Evolutionary conservation across 2,888 invertebrate genomes (phyloP).

Genomic region (Drosophila yooni): DNA sequence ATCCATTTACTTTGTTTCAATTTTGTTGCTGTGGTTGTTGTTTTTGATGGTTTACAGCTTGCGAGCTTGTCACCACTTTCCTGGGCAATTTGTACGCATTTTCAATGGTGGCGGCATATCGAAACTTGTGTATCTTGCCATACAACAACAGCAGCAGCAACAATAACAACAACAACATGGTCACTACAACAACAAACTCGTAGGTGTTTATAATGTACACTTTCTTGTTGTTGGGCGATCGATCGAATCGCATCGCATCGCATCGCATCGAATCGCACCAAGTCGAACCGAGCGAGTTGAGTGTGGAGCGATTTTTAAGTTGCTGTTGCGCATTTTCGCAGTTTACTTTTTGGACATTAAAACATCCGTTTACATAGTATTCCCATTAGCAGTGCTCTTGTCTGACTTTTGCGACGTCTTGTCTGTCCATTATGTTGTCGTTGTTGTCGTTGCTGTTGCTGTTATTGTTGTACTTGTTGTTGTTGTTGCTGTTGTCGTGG

Average conservation of each 20-base stretch:
- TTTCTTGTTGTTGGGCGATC: conserved; percentile 72
- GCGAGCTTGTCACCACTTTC: conserved; percentile 80
- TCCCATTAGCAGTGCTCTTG: conserved; percentile 82
- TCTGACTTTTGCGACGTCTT: conserved; percentile 64
- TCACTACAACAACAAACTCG: conserved; percentile 58
- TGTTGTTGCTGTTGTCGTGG: conserved; percentile 6
- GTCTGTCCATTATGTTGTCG: conserved; percentile 54
- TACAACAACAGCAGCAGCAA: conserved; percentile 21
- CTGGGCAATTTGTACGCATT: conserved; percentile 80
- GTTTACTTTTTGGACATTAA: conserved; percentile 82
- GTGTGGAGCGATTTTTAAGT: conserved; percentile 63
- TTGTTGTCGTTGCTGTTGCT: conserved; percentile 9
- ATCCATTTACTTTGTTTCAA: conserved; percentile 55
- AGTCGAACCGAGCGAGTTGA: conserved; percentile 17
- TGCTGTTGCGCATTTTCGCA: conserved; percentile 71
- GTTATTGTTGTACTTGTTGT: conserved; percentile 30
- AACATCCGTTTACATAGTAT: conserved; percentile 83
- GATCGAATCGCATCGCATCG: conserved; percentile 52
- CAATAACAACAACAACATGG: conserved; percentile 23
- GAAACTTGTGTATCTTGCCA: conserved; percentile 64
- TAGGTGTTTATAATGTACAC: conserved; percentile 80
- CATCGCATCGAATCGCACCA: conserved; percentile 14
- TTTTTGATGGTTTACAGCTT: conserved; percentile 50
- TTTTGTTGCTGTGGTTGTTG: conserved; percentile 15
- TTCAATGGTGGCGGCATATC: conserved; percentile 62